Conservation (phyloP, 2,888 invertebrate genomes). For the Scelioninae gen. 1 region DNA sequence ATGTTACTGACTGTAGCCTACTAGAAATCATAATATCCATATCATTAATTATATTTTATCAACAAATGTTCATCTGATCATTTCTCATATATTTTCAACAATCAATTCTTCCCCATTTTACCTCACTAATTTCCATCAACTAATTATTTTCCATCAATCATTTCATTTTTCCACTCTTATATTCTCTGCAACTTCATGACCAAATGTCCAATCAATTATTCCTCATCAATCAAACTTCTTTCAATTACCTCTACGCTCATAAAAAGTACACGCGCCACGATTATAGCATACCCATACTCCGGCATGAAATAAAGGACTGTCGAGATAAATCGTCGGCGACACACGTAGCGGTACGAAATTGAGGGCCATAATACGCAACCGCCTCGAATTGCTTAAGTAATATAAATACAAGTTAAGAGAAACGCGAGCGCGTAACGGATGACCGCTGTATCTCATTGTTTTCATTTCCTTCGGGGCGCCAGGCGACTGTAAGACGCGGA, state of each 20-base stretch:
- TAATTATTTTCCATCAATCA: no score
- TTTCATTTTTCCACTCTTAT: no score
- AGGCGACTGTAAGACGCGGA: slow-evolving; percentile 84
- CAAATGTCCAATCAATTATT: background rate
- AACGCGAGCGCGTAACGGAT: slow-evolving; percentile 82
- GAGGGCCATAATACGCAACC: slow-evolving; percentile 66
- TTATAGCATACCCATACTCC: background rate
- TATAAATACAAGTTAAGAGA: slow-evolving; percentile 83
- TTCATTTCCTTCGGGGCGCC: slow-evolving; percentile 84
- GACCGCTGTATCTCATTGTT: slow-evolving; percentile 85
- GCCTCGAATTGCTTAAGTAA: slow-evolving; percentile 80
- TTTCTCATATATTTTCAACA: no score
- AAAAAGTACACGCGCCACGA: slow-evolving; percentile 14
- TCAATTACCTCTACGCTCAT: slow-evolving; percentile 3
- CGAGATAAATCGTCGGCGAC: slow-evolving; percentile 57
- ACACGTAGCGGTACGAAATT: slow-evolving; percentile 62
- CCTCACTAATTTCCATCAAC: no score
- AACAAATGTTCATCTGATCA: no score
- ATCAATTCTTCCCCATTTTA: no score
- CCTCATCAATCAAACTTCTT: background rate
- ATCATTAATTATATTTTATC: no score
- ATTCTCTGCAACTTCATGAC: no score
- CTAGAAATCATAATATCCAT: no score
- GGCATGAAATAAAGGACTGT: slow-evolving; percentile 43
- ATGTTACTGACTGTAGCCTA: no score